phyloP scores from a whole-genome alignment of 2,888 invertebrate species.

The Boloria selene region DNA sequence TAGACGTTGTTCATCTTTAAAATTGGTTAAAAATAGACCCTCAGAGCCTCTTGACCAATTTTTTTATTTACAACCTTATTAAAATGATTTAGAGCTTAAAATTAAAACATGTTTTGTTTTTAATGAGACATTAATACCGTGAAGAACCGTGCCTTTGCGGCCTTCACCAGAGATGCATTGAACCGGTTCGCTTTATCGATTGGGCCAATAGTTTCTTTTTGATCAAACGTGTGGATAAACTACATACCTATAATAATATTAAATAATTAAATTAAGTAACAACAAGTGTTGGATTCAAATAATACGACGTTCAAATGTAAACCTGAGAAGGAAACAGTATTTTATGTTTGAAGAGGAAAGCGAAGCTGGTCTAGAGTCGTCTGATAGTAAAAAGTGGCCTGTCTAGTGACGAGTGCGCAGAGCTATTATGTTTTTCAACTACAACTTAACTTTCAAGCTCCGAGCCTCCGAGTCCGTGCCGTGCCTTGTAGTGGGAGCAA shows the following conservation, averaged over 20 bases:
- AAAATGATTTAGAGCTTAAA: slow-evolving; percentile 23
- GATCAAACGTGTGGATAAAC: slow-evolving; percentile 30
- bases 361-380: slow-evolving; percentile 30
- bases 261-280: slow-evolving; percentile 22
- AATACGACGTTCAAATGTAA: slow-evolving; percentile 7
- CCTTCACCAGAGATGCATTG: slow-evolving; percentile 80
- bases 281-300: slow-evolving; percentile 6
- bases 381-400: slow-evolving; percentile 43
- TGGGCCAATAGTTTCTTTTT: slow-evolving; percentile 47
- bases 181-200: slow-evolving; percentile 66
- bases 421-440: slow-evolving; percentile 65
- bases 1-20: slow-evolving; percentile 29
- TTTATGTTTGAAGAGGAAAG: slow-evolving; percentile 22
- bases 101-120: slow-evolving; percentile 23
- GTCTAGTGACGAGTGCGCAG: slow-evolving; percentile 55
- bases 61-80: slow-evolving; percentile 42
- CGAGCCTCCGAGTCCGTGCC: slow-evolving; percentile 72
- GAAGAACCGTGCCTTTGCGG: slow-evolving; percentile 73
- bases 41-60: slow-evolving; percentile 6
- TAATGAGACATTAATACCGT: slow-evolving; percentile 54
- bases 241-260: slow-evolving; percentile 20
- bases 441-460: slow-evolving; percentile 70
- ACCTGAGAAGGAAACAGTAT: background rate
- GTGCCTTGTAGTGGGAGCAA: slow-evolving; percentile 81
- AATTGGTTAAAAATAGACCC: slow-evolving; percentile 28